A percentile compares a stretch with the other conserved stretches of the same genome.
These are phyloP conservation scores for Chionis minor DNA, from an alignment of 2,113 vertebrate species.

Conservation along the genomic window DNA sequence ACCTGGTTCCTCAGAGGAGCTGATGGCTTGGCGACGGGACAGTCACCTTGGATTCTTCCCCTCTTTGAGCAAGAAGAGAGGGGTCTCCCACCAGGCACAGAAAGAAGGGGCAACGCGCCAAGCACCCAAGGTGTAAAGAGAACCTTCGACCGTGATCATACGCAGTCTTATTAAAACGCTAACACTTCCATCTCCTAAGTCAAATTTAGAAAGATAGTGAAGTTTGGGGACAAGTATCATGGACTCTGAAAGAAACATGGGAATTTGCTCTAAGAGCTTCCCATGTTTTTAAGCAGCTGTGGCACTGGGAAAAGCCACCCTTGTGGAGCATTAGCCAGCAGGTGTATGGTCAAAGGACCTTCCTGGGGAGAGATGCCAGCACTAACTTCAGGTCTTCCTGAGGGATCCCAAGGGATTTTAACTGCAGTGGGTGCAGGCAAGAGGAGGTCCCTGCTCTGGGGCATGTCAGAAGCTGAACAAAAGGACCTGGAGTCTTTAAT, in stretches of 20 bases:
- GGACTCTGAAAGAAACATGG: not conserved
- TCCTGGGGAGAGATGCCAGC: not conserved
- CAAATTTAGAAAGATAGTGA: not conserved
- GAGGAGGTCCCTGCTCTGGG: not conserved
- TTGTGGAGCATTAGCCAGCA: not conserved
- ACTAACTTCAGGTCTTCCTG: not conserved
- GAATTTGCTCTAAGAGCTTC: not conserved
- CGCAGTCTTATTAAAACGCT: not conserved
- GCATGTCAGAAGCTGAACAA: not conserved
- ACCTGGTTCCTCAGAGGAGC: not conserved
- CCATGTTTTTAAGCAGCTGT: not conserved
- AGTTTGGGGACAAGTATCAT: not conserved
- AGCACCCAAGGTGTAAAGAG: not conserved
- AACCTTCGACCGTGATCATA: not conserved
- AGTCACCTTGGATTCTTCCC: not conserved
- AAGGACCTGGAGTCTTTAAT: too few relatives aligned
- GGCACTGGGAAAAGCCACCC: not conserved
- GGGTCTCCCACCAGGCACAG: not conserved
- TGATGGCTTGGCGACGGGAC: not conserved
- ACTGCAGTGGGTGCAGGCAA: not conserved
- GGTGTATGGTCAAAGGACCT: not conserved
- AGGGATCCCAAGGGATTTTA: not conserved
- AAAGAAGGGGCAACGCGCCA: not conserved
- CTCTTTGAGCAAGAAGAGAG: not conserved
- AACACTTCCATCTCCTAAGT: not conserved